phyloP scores from a whole-genome alignment of 2,113 vertebrate genomes.

The Pituophis catenifer region DNA sequence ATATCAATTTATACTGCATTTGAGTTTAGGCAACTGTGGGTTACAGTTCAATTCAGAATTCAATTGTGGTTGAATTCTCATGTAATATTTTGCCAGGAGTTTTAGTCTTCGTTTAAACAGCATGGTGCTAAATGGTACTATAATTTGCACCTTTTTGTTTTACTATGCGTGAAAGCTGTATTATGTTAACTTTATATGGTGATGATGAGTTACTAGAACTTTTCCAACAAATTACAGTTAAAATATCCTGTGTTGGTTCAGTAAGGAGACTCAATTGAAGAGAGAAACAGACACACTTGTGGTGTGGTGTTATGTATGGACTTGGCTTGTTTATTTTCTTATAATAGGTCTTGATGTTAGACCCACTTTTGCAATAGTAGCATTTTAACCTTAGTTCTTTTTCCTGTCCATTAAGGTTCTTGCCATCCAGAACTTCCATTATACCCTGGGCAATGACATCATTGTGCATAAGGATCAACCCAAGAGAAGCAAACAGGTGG shows the following conservation, averaged over 20 bases:
- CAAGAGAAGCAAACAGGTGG: slow-evolving; percentile 31
- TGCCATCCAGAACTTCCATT: slow-evolving; percentile 15
- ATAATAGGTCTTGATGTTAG: background rate
- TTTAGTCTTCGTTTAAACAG: background rate
- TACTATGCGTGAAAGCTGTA: background rate
- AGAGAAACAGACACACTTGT: background rate
- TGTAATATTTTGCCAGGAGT: background rate
- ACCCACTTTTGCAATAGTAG: background rate
- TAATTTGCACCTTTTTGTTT: background rate
- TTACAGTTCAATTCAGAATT: too few species aligned
- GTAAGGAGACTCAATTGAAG: background rate
- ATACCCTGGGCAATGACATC: background rate
- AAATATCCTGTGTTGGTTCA: background rate
- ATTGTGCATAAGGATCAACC: background rate
- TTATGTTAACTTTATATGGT: background rate
- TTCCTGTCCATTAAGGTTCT: slow-evolving; percentile 27
- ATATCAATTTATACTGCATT: too few species aligned
- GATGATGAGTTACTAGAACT: background rate
- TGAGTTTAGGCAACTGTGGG: background rate
- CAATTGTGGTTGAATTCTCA: background rate
- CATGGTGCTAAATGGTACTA: background rate
- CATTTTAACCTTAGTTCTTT: background rate
- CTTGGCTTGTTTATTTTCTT: background rate
- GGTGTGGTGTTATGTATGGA: background rate
- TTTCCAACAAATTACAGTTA: background rate